Conservation (phyloP, 53 echinoderm and acorn worm genomes). For the Paracentrotus lividus region DNA sequence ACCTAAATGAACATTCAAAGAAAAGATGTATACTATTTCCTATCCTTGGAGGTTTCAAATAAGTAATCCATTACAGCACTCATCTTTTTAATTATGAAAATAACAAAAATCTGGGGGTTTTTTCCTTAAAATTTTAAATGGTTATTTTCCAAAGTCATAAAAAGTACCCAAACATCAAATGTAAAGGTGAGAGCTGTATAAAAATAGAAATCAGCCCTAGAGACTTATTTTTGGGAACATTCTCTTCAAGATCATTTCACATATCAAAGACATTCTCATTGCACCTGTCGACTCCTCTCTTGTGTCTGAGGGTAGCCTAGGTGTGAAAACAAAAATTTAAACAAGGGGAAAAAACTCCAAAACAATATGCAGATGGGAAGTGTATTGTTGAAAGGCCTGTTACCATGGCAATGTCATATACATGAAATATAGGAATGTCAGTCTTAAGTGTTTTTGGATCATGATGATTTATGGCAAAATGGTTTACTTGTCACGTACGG, state of each 20-base stretch:
- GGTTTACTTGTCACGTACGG: constrained; percentile 22
- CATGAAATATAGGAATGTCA: constrained; percentile 47
- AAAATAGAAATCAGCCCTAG: not conserved
- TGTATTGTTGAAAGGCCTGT: constrained; percentile 22
- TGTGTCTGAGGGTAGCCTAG: constrained; percentile 8
- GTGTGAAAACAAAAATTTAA: not conserved
- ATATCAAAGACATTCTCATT: not conserved
- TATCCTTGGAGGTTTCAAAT: too few relatives aligned
- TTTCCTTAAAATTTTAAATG: not conserved
- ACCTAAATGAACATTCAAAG: too few relatives aligned
- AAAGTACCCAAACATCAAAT: not conserved
- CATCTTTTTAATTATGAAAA: too few relatives aligned
- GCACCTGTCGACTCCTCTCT: constrained; percentile 14
- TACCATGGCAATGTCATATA: constrained; percentile 34
- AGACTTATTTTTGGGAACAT: not conserved
- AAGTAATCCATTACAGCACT: too few relatives aligned
- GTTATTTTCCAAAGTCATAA: not conserved
- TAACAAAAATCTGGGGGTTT: not conserved
- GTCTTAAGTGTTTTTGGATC: not conserved
- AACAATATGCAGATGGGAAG: constrained; percentile 22
- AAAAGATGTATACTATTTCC: too few relatives aligned
- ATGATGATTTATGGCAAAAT: not conserved
- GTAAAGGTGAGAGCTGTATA: not conserved
- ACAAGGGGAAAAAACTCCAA: too few relatives aligned
- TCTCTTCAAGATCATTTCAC: not conserved